Conservation (phyloP, 2,797 vertebrate genomes). For the Coranthus polyacanthus region DNA sequence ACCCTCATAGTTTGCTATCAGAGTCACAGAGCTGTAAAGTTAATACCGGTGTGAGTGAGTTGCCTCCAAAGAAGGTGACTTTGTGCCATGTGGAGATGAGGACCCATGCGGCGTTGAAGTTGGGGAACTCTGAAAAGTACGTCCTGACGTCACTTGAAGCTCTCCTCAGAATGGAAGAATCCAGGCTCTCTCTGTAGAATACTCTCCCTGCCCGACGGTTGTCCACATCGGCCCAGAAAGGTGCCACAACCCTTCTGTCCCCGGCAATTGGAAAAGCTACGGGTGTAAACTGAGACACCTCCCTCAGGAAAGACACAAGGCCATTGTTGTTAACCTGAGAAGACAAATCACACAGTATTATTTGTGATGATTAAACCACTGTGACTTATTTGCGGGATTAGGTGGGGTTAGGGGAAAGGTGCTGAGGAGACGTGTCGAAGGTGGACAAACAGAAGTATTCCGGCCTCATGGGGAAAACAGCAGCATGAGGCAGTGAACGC, state of each 20-base stretch:
- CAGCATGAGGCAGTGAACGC: conserved; percentile 41
- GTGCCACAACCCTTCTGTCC: conserved; percentile 94
- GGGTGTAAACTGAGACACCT: conserved; percentile 97
- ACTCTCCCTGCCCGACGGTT: conserved; percentile 92
- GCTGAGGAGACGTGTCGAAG: conserved; percentile 33
- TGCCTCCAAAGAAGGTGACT: conserved; percentile 98
- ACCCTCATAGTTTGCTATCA: background rate
- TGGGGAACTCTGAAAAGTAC: conserved; percentile 91
- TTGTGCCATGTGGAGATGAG: conserved; percentile 94
- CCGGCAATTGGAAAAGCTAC: conserved; percentile 97
- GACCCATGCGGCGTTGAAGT: conserved; percentile 91
- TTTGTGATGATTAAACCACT: conserved; percentile 27
- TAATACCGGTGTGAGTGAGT: conserved; percentile 89
- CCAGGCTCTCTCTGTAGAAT: conserved; percentile 91
- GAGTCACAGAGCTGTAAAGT: background rate
- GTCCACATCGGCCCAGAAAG: conserved; percentile 98
- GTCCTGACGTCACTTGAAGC: conserved; percentile 87
- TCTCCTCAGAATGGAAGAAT: conserved; percentile 83
- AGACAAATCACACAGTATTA: conserved; percentile 1
- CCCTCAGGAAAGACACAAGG: conserved; percentile 96
- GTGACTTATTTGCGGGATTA: conserved; percentile 25
- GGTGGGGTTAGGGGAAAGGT: conserved; percentile 21
- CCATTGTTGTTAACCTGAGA: conserved; percentile 98
- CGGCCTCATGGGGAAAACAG: conserved; percentile 56
- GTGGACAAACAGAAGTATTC: conserved; percentile 46